These are phyloP conservation scores for Glaucopsyche alexis DNA, from an alignment of 2,888 invertebrate species.

Conservation along the genomic window DNA sequence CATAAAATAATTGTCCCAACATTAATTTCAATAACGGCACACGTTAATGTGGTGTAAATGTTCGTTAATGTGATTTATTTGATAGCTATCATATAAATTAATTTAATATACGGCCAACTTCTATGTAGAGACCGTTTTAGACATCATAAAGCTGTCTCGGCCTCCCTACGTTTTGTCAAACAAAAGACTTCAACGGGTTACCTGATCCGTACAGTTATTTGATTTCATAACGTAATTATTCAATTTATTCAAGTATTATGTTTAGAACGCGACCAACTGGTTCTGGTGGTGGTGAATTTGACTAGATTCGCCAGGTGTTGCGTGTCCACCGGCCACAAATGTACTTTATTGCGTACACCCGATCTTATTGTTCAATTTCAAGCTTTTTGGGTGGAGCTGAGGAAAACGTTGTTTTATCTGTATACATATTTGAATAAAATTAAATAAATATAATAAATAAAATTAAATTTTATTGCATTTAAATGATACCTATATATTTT, in stretches of 20 bases:
- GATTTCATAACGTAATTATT: slow-evolving; percentile 42
- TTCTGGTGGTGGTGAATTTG: slow-evolving; percentile 30
- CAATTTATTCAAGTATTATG: slow-evolving; percentile 33
- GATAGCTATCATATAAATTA: not conserved
- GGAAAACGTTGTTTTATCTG: not conserved
- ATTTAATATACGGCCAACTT: too few relatives aligned
- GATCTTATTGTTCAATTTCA: slow-evolving; percentile 23
- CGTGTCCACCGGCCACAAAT: slow-evolving; percentile 32
- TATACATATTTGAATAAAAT: not conserved
- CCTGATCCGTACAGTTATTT: slow-evolving; percentile 35
- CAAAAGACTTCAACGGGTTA: slow-evolving; percentile 28
- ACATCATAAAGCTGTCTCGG: slow-evolving; percentile 22
- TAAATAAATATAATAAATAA: too few relatives aligned
- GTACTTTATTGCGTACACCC: slow-evolving; percentile 12
- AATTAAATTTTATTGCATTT: not conserved
- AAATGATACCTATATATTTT: not conserved
- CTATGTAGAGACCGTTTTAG: not conserved
- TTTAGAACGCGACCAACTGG: slow-evolving; percentile 37
- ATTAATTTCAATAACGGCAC: not conserved
- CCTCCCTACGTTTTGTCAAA: slow-evolving; percentile 20
- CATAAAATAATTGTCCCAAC: not conserved
- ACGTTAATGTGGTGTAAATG: not conserved
- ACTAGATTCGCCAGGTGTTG: slow-evolving; percentile 37
- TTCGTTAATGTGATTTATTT: not conserved
- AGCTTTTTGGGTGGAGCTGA: not conserved